Percentiles rank a stretch among this genome's conserved stretches.
Evolutionary conservation across 37 sponge, comb jelly and placozoan genomes (phyloP).

Genomic region (Cladorhizidae sp.): DNA sequence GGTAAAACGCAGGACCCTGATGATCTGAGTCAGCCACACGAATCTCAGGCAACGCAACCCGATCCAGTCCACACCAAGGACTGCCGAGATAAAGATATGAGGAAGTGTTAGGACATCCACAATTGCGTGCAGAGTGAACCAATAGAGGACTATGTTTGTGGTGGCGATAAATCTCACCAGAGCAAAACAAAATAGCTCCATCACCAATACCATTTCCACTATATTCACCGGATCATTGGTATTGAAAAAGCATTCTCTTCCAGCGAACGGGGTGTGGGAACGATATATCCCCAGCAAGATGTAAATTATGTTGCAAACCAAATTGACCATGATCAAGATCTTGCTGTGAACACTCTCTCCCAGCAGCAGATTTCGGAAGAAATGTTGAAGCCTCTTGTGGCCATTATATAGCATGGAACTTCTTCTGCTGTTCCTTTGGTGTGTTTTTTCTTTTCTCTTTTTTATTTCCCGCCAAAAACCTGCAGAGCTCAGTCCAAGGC

Average conservation of each 20-base stretch:
- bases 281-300: constrained; percentile 15
- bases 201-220: constrained; percentile 30
- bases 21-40: constrained; percentile 44
- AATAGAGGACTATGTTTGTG: constrained; percentile 21
- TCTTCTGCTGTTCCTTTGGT: neutral
- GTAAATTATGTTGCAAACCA: constrained; percentile 35
- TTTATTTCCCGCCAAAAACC: neutral
- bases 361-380: neutral
- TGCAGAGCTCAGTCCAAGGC: neutral
- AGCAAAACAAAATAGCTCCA: constrained; percentile 18
- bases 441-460: neutral
- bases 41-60: constrained; percentile 62
- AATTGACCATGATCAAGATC: neutral
- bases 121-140: constrained; percentile 49
- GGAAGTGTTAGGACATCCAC: constrained; percentile 76
- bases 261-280: neutral
- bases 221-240: neutral
- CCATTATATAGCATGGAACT: neutral
- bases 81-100: constrained; percentile 46
- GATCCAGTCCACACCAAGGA: constrained; percentile 60
- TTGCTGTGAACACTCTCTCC: constrained; percentile 20
- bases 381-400: neutral
- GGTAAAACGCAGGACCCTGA: constrained; percentile 24
- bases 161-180: constrained; percentile 36
- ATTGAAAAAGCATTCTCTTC: neutral